Conservation (phyloP, 37 sponge, comb jelly and placozoan species). For the Chondrilla cf. caribensis region DNA sequence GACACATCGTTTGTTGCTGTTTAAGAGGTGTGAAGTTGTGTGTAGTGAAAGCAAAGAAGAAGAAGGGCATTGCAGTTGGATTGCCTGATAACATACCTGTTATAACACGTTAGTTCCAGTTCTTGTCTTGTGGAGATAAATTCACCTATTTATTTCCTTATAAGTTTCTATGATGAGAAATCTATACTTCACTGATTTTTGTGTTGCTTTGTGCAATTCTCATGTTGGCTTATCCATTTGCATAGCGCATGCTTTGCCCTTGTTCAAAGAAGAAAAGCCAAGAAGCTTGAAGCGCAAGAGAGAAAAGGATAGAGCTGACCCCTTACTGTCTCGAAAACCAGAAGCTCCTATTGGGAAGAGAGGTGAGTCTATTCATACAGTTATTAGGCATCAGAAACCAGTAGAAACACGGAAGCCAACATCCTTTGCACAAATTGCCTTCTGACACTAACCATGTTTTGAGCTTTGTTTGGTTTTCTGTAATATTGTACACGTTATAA, state of each 20-base stretch:
- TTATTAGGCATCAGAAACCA: neutral
- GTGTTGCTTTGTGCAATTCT: neutral
- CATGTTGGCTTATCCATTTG: neutral
- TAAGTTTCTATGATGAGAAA: neutral
- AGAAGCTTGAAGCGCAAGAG: conserved; percentile 65
- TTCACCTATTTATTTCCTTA: neutral
- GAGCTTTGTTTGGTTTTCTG: too few relatives aligned
- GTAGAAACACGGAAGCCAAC: too few relatives aligned
- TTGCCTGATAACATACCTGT: conserved; percentile 7
- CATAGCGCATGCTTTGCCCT: conserved; percentile 82
- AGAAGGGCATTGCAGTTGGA: conserved; percentile 22
- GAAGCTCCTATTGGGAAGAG: conserved; percentile 53
- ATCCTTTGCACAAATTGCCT: too few relatives aligned
- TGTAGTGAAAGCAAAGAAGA: conserved; percentile 52
- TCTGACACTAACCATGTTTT: too few relatives aligned
- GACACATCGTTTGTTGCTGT: too few relatives aligned
- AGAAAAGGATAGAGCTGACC: conserved; percentile 85
- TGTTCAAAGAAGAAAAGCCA: conserved; percentile 80
- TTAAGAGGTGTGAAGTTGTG: conserved; percentile 71
- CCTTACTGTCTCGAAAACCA: conserved; percentile 65
- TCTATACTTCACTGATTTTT: neutral
- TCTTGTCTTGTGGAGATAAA: neutral
- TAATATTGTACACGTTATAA: too few relatives aligned
- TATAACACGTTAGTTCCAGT: conserved; percentile 34
- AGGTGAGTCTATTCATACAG: neutral